Evolutionary conservation across 2,797 vertebrate species (phyloP).

Genomic region (Toxotes lorentzi): DNA sequence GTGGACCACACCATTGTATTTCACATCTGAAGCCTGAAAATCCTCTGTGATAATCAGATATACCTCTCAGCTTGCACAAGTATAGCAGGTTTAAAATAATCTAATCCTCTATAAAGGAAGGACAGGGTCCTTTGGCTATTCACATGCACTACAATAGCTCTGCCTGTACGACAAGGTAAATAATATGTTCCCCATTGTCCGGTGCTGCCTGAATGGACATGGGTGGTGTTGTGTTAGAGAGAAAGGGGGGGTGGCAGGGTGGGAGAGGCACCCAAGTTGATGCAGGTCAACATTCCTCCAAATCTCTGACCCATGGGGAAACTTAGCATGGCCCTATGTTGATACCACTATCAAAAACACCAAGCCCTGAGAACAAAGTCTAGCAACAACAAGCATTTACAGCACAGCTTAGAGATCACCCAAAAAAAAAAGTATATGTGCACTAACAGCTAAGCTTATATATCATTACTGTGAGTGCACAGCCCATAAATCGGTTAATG

Average conservation of each 20-base stretch:
- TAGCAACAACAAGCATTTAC: conserved; percentile 27
- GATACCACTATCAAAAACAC: conserved; percentile 53
- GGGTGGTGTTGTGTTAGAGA: conserved; percentile 72
- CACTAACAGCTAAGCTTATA: not conserved
- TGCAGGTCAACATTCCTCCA: conserved; percentile 70
- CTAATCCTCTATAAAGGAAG: conserved; percentile 65
- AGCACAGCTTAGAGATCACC: not conserved
- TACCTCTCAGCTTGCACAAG: conserved; percentile 75
- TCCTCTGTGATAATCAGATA: conserved; percentile 80
- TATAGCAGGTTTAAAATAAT: conserved; percentile 75
- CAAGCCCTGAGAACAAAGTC: conserved; percentile 12
- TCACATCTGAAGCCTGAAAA: conserved; percentile 78
- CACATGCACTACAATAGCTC: conserved; percentile 78
- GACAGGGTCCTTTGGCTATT: conserved; percentile 72
- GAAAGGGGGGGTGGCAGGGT: no score
- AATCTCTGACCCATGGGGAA: conserved; percentile 73
- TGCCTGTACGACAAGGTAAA: conserved; percentile 84
- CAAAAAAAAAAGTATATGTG: not conserved
- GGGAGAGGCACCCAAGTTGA: conserved; percentile 63
- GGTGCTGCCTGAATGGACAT: conserved; percentile 64
- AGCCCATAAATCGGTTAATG: not conserved
- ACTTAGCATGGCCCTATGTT: conserved; percentile 55
- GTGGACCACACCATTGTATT: conserved; percentile 69
- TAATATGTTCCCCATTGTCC: conserved; percentile 82
- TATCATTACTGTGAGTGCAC: not conserved